Percentiles rank a stretch among this genome's conserved stretches.
phyloP scores from a whole-genome alignment of 2,888 invertebrate species.

The Iphiclides podalirius region DNA sequence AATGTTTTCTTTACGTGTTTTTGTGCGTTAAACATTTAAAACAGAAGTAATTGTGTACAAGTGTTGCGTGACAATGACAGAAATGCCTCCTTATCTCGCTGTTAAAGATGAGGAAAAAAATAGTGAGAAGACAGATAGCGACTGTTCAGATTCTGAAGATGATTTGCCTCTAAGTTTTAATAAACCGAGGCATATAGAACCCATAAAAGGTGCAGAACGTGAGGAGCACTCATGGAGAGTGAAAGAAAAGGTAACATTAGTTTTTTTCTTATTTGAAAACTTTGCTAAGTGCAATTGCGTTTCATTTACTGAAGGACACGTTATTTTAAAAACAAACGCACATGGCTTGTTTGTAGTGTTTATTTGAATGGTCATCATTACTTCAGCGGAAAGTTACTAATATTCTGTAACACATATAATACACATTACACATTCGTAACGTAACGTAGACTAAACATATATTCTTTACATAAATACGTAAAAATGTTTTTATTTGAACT shows the following conservation, averaged over 20 bases:
- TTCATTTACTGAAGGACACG: constrained; percentile 31
- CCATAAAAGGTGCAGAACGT: constrained; percentile 78
- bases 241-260: constrained; percentile 87
- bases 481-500: neutral
- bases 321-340: constrained; percentile 66
- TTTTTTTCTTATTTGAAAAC: constrained; percentile 28
- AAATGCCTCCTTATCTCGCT: constrained; percentile 75
- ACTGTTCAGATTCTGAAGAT: constrained; percentile 77
- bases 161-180: constrained; percentile 86
- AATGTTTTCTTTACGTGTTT: constrained; percentile 55
- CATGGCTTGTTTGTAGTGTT: constrained; percentile 40
- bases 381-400: neutral
- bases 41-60: constrained; percentile 43
- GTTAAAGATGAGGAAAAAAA: constrained; percentile 69
- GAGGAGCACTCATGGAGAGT: constrained; percentile 94
- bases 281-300: constrained; percentile 42
- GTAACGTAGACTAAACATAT: neutral
- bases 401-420: neutral
- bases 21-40: constrained; percentile 46
- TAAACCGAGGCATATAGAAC: constrained; percentile 81
- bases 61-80: constrained; percentile 72
- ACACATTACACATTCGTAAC: neutral
- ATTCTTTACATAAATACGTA: constrained; percentile 2
- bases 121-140: constrained; percentile 64
- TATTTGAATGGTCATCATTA: neutral